These are phyloP conservation scores for Clarias fuscus DNA, from an alignment of 2,797 vertebrate genomes.

Conservation along the genomic window DNA sequence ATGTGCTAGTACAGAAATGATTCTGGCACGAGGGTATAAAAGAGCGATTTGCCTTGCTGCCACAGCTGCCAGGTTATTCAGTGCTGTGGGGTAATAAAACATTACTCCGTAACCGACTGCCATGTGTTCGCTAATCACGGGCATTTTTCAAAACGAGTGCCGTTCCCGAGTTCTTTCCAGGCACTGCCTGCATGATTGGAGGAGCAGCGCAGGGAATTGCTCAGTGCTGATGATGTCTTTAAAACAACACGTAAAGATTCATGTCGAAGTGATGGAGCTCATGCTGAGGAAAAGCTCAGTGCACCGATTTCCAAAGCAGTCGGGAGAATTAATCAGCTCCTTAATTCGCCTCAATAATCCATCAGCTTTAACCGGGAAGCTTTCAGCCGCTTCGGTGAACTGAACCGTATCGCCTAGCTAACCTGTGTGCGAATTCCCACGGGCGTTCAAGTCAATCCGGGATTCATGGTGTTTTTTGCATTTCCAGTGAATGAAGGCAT, in stretches of 20 bases:
- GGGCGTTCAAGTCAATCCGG: too few relatives aligned
- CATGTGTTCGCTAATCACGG: background rate
- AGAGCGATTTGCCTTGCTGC: background rate
- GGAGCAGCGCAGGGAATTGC: background rate
- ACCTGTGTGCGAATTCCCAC: background rate
- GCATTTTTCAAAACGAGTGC: background rate
- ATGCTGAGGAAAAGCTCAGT: background rate
- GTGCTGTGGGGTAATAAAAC: background rate
- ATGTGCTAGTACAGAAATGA: background rate
- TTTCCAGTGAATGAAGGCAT: too few relatives aligned
- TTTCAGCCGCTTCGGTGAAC: background rate
- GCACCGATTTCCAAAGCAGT: background rate
- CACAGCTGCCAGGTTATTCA: background rate
- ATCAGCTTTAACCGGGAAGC: background rate
- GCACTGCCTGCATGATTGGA: background rate
- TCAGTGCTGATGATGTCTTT: background rate
- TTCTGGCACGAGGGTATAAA: background rate
- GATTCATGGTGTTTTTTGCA: too few relatives aligned
- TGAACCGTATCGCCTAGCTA: background rate
- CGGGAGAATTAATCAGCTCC: slow-evolving; percentile 6
- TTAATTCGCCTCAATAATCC: slow-evolving; percentile 11
- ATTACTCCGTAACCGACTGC: background rate
- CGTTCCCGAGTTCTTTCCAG: background rate
- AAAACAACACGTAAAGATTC: background rate
- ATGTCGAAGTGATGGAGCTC: background rate